phyloP scores from a whole-genome alignment of 2,888 invertebrate species.

The Helleia helle region DNA sequence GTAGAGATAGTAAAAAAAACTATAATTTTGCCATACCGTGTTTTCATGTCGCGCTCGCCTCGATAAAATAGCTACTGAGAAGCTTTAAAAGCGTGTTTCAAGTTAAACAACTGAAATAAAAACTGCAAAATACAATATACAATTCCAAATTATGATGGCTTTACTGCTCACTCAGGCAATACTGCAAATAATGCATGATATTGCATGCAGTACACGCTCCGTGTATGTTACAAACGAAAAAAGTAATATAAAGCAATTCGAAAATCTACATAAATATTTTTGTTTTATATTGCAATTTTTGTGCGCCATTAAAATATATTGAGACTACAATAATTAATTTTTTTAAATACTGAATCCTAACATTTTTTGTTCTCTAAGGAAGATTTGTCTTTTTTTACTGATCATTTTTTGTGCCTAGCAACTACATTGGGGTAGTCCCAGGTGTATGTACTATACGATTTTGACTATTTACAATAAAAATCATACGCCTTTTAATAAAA shows the following conservation, averaged over 20 bases:
- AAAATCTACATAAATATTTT: neutral
- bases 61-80: neutral
- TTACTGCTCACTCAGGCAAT: neutral
- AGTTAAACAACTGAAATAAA: neutral
- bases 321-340: too few species aligned
- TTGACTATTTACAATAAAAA: too few species aligned
- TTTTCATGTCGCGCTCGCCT: neutral
- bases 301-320: too few species aligned
- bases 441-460: too few species aligned
- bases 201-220: slow-evolving; percentile 7
- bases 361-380: too few species aligned
- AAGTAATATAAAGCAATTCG: slow-evolving; percentile 13
- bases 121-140: neutral
- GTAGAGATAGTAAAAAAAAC: too few species aligned
- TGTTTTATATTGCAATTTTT: too few species aligned
- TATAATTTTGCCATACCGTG: neutral
- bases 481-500: too few species aligned
- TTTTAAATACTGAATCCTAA: too few species aligned
- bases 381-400: too few species aligned
- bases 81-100: neutral
- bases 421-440: too few species aligned
- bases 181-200: slow-evolving; percentile 15
- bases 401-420: too few species aligned
- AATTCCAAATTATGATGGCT: neutral
- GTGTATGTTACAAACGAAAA: slow-evolving; percentile 12